phyloP scores from a whole-genome alignment of 2,888 invertebrate genomes.

The Eledona agricola region DNA sequence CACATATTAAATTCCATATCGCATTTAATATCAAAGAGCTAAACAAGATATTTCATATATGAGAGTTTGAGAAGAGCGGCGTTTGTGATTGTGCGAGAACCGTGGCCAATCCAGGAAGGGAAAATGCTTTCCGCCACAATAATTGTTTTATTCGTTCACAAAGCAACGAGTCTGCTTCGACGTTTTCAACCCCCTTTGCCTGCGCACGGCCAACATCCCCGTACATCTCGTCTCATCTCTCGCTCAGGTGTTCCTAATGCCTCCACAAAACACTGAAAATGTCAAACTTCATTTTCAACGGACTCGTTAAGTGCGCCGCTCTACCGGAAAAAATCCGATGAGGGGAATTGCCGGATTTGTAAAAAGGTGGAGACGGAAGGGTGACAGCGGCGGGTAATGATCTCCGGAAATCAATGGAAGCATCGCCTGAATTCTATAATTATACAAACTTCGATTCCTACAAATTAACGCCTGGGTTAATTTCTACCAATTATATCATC shows the following conservation, averaged over 20 bases:
- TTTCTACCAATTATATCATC: no score
- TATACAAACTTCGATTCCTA: no score
- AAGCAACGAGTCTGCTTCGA: constrained; percentile 49
- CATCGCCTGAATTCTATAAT: no score
- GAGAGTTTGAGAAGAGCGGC: constrained; percentile 45
- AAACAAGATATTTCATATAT: constrained; percentile 47
- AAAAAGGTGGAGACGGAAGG: not conserved
- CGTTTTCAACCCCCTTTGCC: constrained; percentile 46
- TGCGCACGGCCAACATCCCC: constrained; percentile 33
- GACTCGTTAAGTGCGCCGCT: constrained; percentile 30
- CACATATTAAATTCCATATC: constrained; percentile 55
- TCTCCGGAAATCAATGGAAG: no score
- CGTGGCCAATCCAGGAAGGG: constrained; percentile 60
- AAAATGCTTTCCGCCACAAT: constrained; percentile 61
- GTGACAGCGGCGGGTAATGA: no score
- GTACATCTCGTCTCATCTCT: constrained; percentile 27
- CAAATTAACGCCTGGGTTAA: no score
- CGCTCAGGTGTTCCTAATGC: constrained; percentile 47
- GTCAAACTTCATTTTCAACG: constrained; percentile 43
- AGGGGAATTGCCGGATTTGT: constrained; percentile 2
- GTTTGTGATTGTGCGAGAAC: constrained; percentile 60
- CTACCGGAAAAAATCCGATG: constrained; percentile 30
- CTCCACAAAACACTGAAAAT: constrained; percentile 41
- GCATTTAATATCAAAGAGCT: constrained; percentile 48
- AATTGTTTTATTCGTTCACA: constrained; percentile 62